phyloP scores from a whole-genome alignment of 2,888 invertebrate species.

The Melipona beecheii region DNA sequence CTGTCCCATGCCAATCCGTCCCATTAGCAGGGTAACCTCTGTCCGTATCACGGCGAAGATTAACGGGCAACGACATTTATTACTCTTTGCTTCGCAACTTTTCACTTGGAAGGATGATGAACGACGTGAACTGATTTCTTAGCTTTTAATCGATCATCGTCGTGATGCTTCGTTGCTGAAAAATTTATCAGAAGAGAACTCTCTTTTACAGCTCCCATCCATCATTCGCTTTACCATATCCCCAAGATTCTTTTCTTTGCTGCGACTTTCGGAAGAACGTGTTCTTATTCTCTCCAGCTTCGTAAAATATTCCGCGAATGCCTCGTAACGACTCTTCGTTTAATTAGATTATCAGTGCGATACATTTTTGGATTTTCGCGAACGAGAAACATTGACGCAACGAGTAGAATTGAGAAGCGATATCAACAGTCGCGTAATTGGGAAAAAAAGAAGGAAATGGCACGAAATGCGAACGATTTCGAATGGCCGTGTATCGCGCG shows the following conservation, averaged over 20 bases:
- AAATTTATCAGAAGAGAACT: not conserved
- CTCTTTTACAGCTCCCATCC: not conserved
- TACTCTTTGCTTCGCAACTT: conserved; percentile 8
- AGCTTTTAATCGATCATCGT: not conserved
- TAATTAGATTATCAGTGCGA: not conserved
- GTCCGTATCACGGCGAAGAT: conserved; percentile 10
- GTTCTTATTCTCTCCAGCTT: too few relatives aligned
- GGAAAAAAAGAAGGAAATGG: conserved; percentile 18
- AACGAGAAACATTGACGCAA: not conserved
- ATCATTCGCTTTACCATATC: not conserved
- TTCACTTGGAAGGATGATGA: conserved; percentile 9
- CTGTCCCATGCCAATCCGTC: not conserved
- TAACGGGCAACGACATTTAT: conserved; percentile 30
- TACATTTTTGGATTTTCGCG: not conserved
- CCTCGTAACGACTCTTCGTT: not conserved
- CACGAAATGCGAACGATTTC: conserved; percentile 23
- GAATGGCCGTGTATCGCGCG: conserved; percentile 5
- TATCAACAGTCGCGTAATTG: conserved; percentile 26
- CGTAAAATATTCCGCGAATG: too few relatives aligned
- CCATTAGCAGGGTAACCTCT: not conserved
- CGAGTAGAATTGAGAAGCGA: not conserved
- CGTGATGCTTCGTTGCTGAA: not conserved
- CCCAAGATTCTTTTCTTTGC: not conserved
- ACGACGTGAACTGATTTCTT: conserved; percentile 16
- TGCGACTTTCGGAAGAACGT: not conserved